Evolutionary conservation across 2,797 vertebrate genomes (phyloP).

Genomic region (Gobio occitaniae): DNA sequence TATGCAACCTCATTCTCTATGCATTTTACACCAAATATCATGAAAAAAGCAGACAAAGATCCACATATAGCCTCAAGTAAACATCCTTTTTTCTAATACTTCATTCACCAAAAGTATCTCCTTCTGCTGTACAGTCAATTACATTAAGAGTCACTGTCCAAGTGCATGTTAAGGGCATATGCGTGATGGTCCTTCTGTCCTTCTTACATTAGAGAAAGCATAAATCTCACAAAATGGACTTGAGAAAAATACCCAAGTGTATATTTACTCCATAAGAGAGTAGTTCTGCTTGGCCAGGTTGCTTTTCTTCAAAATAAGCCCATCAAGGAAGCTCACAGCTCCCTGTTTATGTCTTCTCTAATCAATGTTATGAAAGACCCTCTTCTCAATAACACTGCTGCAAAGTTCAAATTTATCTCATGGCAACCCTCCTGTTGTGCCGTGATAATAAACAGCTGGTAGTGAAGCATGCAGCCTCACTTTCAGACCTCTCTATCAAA

Average conservation of each 20-base stretch:
- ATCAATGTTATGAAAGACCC: slow-evolving; percentile 38
- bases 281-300: neutral
- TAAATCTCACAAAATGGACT: neutral
- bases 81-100: neutral
- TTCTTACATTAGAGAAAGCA: slow-evolving; percentile 10
- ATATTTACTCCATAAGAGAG: neutral
- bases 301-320: neutral
- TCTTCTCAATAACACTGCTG: slow-evolving; percentile 27
- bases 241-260: neutral
- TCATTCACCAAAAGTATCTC: neutral
- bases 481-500: slow-evolving; percentile 19
- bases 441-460: slow-evolving; percentile 55
- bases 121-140: neutral
- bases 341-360: slow-evolving; percentile 39
- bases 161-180: neutral
- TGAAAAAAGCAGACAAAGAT: neutral
- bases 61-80: neutral
- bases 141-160: neutral
- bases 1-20: neutral
- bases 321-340: slow-evolving; percentile 15
- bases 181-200: neutral
- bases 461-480: slow-evolving; percentile 33
- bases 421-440: slow-evolving; percentile 56
- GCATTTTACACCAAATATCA: neutral
- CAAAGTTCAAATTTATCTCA: slow-evolving; percentile 49